phyloP scores from a whole-genome alignment of 2,113 vertebrate species.

The Rafetus swinhoei region DNA sequence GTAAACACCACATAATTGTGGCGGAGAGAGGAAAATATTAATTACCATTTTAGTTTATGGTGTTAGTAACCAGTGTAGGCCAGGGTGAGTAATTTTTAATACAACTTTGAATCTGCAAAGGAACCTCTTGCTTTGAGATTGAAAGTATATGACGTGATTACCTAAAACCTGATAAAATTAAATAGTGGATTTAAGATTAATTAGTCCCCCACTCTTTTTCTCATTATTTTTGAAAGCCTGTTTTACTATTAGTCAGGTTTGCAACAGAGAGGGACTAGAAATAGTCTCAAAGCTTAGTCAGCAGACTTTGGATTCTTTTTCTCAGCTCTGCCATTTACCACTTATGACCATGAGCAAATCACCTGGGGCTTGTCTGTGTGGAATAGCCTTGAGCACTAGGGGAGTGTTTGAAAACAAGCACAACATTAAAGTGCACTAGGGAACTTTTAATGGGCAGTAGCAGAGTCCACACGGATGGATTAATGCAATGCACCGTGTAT shows the following conservation, averaged over 20 bases:
- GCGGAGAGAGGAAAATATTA: not conserved
- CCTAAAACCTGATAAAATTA: accelerated
- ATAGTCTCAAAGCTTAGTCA: not conserved
- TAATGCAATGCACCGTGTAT: not conserved
- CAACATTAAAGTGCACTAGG: not conserved
- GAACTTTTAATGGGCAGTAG: not conserved
- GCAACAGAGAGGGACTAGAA: not conserved
- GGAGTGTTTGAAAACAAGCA: not conserved
- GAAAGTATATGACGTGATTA: not conserved
- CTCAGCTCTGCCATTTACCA: not conserved
- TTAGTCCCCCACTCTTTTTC: too few relatives aligned
- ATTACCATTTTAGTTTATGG: accelerated
- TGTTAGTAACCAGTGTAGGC: not conserved
- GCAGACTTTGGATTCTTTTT: not conserved
- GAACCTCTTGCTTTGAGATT: not conserved
- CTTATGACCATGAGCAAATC: accelerated
- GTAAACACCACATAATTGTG: accelerated
- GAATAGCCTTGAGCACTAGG: not conserved
- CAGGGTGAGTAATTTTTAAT: not conserved
- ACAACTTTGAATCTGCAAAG: not conserved
- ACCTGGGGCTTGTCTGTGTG: not conserved
- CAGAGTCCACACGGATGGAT: not conserved
- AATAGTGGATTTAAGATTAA: not conserved
- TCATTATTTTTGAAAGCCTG: not conserved
- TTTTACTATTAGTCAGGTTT: not conserved